phyloP scores from a whole-genome alignment of 1,140 invertebrate genomes.

The Pogonus chalceus region DNA sequence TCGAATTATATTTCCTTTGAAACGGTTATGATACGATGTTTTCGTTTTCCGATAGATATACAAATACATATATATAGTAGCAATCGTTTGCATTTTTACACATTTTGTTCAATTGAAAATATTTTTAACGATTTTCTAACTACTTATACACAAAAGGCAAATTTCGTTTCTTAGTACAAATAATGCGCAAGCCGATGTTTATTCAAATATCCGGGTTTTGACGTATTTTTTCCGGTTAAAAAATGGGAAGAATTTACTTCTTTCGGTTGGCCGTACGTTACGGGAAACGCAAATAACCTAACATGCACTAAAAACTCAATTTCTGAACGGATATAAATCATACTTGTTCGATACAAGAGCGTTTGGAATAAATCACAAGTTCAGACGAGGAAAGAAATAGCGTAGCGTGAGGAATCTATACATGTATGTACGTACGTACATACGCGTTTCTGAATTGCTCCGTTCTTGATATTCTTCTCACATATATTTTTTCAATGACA shows the following conservation, averaged over 20 bases:
- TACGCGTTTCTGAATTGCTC: no score
- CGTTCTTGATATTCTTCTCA: no score
- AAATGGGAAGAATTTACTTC: constrained; percentile 6
- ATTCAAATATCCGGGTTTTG: constrained; percentile 5
- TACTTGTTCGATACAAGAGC: constrained; percentile 4
- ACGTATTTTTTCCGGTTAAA: constrained; percentile 4
- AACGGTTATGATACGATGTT: no score
- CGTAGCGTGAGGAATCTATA: no score
- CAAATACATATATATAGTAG: neutral
- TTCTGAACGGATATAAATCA: constrained; percentile 6
- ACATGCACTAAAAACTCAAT: constrained; percentile 5
- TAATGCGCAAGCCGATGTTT: neutral
- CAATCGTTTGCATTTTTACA: neutral
- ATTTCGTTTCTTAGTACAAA: neutral
- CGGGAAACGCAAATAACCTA: constrained; percentile 4
- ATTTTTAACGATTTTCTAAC: neutral
- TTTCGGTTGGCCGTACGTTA: neutral
- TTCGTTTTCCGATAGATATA: no score
- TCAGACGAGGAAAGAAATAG: no score
- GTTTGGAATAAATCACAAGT: no score
- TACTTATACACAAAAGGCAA: no score
- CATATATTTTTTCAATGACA: no score
- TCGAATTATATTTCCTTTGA: no score
- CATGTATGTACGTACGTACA: no score
- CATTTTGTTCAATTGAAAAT: neutral